These are phyloP conservation scores for Cephus spinipes DNA, from an alignment of 2,888 invertebrate species.

Conservation along the genomic window DNA sequence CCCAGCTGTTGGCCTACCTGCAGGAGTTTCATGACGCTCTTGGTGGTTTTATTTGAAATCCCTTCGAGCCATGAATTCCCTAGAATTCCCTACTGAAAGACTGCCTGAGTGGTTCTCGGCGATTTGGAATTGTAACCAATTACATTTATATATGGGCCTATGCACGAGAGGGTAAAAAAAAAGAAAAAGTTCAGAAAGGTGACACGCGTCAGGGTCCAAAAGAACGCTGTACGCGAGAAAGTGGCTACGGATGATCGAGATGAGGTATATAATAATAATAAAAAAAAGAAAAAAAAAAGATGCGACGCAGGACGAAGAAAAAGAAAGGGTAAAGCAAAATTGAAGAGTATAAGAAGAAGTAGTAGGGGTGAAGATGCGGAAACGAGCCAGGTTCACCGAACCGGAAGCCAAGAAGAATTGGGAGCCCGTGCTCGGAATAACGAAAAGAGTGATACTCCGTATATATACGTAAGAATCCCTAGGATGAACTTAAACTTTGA, in stretches of 20 bases:
- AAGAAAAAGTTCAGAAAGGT: too few relatives aligned
- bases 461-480: neutral
- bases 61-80: neutral
- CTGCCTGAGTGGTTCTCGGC: too few relatives aligned
- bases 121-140: too few relatives aligned
- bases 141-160: too few relatives aligned
- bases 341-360: constrained; percentile 13
- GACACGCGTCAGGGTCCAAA: constrained; percentile 31
- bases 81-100: too few relatives aligned
- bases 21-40: constrained; percentile 81
- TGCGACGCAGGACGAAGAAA: constrained; percentile 6
- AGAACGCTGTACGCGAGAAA: neutral
- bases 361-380: constrained; percentile 61
- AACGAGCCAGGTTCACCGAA: constrained; percentile 56
- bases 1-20: constrained; percentile 77
- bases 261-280: too few relatives aligned
- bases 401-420: constrained; percentile 24
- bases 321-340: constrained; percentile 11
- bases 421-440: constrained; percentile 29
- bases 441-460: constrained; percentile 24
- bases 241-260: too few relatives aligned
- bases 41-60: constrained; percentile 74
- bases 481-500: constrained; percentile 15
- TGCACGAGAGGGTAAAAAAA: too few relatives aligned
- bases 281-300: too few relatives aligned